These are phyloP conservation scores for Drosophila pallidifrons DNA, from an alignment of 1,140 invertebrate genomes.

Conservation along the genomic window DNA sequence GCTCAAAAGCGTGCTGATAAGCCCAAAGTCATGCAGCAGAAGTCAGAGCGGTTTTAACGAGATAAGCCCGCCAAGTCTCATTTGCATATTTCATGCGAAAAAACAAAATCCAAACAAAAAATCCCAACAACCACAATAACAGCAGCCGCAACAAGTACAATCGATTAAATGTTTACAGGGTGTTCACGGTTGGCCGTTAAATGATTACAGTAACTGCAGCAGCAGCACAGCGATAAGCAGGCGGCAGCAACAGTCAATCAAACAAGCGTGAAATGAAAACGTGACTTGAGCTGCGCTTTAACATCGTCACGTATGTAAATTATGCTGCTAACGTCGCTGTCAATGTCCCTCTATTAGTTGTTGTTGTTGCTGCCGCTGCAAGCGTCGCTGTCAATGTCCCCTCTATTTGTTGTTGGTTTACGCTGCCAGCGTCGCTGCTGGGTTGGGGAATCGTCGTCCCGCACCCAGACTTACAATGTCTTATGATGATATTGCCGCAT, in stretches of 20 bases:
- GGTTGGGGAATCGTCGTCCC: conserved; percentile 26
- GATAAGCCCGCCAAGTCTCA: conserved; percentile 59
- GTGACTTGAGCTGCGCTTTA: conserved; percentile 68
- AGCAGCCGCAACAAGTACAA: conserved; percentile 9
- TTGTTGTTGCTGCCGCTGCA: conserved; percentile 5
- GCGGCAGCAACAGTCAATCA: conserved; percentile 35
- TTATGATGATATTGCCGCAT: conserved; percentile 51
- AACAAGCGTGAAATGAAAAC: conserved; percentile 69
- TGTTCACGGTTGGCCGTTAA: conserved; percentile 3
- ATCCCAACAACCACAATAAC: background rate
- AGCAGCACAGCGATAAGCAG: conserved; percentile 16
- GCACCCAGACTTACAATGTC: conserved; percentile 58
- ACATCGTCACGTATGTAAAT: conserved; percentile 77
- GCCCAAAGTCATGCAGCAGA: conserved; percentile 36
- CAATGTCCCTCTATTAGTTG: background rate
- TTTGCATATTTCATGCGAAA: conserved; percentile 49
- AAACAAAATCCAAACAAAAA: background rate
- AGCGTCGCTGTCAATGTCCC: conserved; percentile 7
- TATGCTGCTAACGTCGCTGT: conserved; percentile 65
- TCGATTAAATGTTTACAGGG: conserved; percentile 12
- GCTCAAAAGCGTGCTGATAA: conserved; percentile 61
- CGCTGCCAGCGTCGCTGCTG: background rate
- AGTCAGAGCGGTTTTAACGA: conserved; percentile 51
- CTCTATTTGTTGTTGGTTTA: background rate
- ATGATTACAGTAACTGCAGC: conserved; percentile 27